These are phyloP conservation scores for Biston stratarius DNA, from an alignment of 2,888 invertebrate species.

Conservation along the genomic window DNA sequence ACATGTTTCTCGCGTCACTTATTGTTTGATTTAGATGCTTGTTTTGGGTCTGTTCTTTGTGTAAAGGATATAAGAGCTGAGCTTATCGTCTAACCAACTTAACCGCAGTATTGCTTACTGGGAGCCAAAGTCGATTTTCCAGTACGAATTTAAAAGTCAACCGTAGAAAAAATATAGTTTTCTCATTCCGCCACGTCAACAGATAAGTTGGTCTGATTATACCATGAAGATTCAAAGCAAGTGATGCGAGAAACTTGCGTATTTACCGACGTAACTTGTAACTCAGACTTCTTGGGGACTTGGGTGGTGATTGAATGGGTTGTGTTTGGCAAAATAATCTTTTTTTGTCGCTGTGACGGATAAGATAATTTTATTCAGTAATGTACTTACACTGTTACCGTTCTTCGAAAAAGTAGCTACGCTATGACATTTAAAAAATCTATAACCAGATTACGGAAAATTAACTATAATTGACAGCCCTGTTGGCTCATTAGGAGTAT, in stretches of 20 bases:
- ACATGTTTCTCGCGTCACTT: constrained; percentile 50
- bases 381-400: too few relatives aligned
- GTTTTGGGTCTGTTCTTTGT: constrained; percentile 39
- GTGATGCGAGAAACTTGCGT: constrained; percentile 6
- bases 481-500: too few relatives aligned
- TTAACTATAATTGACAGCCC: too few relatives aligned
- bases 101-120: too few relatives aligned
- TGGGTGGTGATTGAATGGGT: constrained; percentile 6
- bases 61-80: constrained; percentile 18
- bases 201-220: background rate
- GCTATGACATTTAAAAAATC: too few relatives aligned
- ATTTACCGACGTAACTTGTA: constrained; percentile 14
- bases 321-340: background rate
- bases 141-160: background rate
- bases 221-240: constrained; percentile 3
- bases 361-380: background rate
- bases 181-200: background rate
- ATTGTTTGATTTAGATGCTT: constrained; percentile 48
- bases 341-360: background rate
- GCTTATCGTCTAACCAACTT: background rate
- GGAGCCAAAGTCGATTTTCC: background rate
- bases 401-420: background rate
- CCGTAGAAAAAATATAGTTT: background rate
- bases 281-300: constrained; percentile 15
- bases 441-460: too few relatives aligned